Base-by-base conservation (phyloP, 2,888 invertebrate genomes). In the Ormyrus pomaceus region DNA sequence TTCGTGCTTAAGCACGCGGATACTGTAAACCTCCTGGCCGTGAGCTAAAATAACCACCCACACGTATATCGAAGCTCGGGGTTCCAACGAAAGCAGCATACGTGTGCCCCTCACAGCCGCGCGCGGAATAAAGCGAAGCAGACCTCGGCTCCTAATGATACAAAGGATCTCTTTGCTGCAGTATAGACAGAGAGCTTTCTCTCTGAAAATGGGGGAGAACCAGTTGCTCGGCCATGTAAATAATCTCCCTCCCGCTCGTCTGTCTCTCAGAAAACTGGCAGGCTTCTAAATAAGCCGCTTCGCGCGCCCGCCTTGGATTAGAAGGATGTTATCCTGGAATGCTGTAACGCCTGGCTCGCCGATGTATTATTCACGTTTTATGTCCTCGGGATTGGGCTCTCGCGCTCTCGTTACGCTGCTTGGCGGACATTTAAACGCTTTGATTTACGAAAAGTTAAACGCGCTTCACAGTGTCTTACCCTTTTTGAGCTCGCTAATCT, bases 301-400 rank as follows among this genome's bases (percentile, higher is more conserved):
- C 77, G 66, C 68, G 11, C 79, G 11, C 79, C 68, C 61, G 69
- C 71, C 77, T 58, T 11, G 5, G 77, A 82, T 83, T 84, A 80
- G 81, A 80, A 62, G 79, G 58, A 68, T 62, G 61, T 68, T 73
- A 78, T 73, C 62, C 74, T 2, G 11, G 46, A 50, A 50, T 56
- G 73, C 77, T 70, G 48, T 10, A 50, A 69, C 34, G 68, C 77
- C 69, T 53, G 69, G 11, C 70, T 65, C 77, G 68, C 72, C 82
- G 70, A 83, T 83, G 83, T 81, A 82, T 82, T 82, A 83, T 83
- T 82, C 80, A 80, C 66, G 77, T 83, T 82, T 73, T 81, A 83
- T 79, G 80, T 82, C 71, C 68, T 73, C 77, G 58, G 69, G 71
- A 82, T 81, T 76, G 9, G 11, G 59, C 66, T 34, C 45, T 46